Evolutionary conservation across 2,797 vertebrate species (phyloP), one percentile per base, ranked within the genome.

Genomic region (Lithobates sylvaticus): DNA sequence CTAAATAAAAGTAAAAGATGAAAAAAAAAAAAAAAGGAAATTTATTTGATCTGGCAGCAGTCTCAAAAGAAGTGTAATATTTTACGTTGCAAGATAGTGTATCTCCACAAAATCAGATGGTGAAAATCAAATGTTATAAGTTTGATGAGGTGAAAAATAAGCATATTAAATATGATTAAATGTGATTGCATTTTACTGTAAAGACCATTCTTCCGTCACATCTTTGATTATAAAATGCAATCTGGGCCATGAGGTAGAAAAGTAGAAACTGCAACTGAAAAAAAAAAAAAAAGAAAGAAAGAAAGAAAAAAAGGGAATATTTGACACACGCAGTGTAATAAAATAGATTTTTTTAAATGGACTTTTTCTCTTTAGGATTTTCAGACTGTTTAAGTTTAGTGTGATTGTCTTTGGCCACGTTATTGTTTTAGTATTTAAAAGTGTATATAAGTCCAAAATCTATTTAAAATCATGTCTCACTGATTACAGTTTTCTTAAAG

Each of bases 141-240:
- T 94, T 91, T 95, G 93, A 95, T 95, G 94, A 94, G 88, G 94
- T 95, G 94, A 95, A 92, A 95, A 95, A 95, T 94, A 94, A 94
- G 93, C 92, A 93, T 94, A 94, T 95, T 95, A 94, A 95, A 94
- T 93, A 91, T 93, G 94, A 94, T 94, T 95, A 95, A 95, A 93
- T 93, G 89, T 91, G 92, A 95, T 94, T 94, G 92, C 93, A 91
- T 93, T 92, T 93, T 91, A 93, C 93, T 91, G 90, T 91, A 92
- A 93, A 91, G 91, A 93, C 93, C 92, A 88, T 89, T 95, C 94
- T 95, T 95, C 94, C 94, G 93, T 95, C 93, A 90, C 93, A 91
- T 91, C 93, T 92, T 94, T 95, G 94, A 95, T 95, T 94, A 94
- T 93, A 95, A 94, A 94, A 94, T 93, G 90, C 92, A 93, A 91